Conservation (phyloP, 2,797 vertebrate species). For the Ptychadena robeensis region DNA sequence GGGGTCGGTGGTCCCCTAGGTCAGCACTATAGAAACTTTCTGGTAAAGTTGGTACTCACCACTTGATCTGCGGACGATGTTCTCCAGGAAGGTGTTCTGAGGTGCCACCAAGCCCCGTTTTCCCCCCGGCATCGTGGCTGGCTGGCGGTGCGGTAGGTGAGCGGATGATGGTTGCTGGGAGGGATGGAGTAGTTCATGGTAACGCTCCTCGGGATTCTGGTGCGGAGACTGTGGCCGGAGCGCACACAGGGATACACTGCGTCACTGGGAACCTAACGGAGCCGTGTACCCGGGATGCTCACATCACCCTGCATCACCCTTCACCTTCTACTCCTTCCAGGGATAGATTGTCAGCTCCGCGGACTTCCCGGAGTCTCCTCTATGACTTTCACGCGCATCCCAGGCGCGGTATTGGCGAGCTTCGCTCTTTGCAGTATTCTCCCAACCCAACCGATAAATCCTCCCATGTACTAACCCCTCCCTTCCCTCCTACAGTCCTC, state of each 20-base stretch:
- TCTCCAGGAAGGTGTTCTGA: slow-evolving; percentile 98
- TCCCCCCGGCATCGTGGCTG: slow-evolving; percentile 90
- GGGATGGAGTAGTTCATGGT: slow-evolving; percentile 87
- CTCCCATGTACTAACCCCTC: slow-evolving; percentile 34
- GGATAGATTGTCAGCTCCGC: neutral
- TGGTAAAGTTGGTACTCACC: slow-evolving; percentile 89
- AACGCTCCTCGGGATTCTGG: slow-evolving; percentile 81
- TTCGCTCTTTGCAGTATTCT: slow-evolving; percentile 51
- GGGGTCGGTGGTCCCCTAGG: no score
- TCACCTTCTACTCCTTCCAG: neutral
- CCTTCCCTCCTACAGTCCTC: slow-evolving; percentile 11
- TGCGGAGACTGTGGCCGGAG: slow-evolving; percentile 78
- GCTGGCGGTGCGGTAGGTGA: slow-evolving; percentile 68
- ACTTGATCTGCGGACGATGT: slow-evolving; percentile 94
- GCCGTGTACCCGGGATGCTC: neutral
- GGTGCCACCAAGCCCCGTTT: slow-evolving; percentile 97
- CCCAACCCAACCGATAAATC: slow-evolving; percentile 37
- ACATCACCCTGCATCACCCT: neutral
- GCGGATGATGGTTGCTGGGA: slow-evolving; percentile 74
- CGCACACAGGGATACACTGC: slow-evolving; percentile 65
- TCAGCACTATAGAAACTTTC: no score
- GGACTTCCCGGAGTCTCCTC: neutral
- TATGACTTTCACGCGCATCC: no score
- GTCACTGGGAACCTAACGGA: neutral
- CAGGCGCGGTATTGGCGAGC: neutral